Conservation (phyloP, 92 coral and sea anemone genomes). For the Epizoanthus illoricatus region DNA sequence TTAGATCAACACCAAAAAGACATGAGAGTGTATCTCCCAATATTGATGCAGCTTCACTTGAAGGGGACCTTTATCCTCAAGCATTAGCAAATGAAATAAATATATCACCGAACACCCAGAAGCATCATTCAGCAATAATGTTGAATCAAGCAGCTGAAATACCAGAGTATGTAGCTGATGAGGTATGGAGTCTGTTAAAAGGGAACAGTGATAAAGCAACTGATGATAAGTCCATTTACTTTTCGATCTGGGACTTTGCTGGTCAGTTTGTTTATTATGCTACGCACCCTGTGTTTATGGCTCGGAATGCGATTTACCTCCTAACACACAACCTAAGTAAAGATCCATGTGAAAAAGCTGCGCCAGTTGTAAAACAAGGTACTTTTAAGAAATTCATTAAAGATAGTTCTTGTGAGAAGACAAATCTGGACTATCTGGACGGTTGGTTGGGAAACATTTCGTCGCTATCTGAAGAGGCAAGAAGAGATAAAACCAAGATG, state of each 20-base stretch:
- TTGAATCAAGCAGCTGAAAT: too few relatives aligned
- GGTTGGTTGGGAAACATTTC: conserved; percentile 62
- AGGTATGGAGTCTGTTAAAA: background rate
- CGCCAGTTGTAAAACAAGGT: conserved; percentile 45
- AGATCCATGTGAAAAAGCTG: conserved; percentile 42
- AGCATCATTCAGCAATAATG: too few relatives aligned
- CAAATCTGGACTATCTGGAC: conserved; percentile 57
- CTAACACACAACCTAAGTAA: conserved; percentile 54
- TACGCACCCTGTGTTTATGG: conserved; percentile 66
- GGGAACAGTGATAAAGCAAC: background rate
- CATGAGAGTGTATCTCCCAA: too few relatives aligned
- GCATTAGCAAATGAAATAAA: too few relatives aligned
- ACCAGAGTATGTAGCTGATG: background rate
- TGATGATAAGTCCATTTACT: conserved; percentile 20
- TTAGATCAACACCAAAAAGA: too few relatives aligned
- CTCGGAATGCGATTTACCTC: conserved; percentile 58
- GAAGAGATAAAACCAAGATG: background rate
- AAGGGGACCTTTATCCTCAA: too few relatives aligned
- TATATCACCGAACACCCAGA: too few relatives aligned
- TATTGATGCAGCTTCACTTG: too few relatives aligned
- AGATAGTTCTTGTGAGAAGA: conserved; percentile 37
- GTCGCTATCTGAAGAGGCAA: background rate
- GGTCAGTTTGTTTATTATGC: conserved; percentile 71
- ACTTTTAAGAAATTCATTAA: conserved; percentile 4
- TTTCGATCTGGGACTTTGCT: conserved; percentile 65